Base-by-base conservation (phyloP, 2,888 invertebrate species). In the Pemphredon lugubris region DNA sequence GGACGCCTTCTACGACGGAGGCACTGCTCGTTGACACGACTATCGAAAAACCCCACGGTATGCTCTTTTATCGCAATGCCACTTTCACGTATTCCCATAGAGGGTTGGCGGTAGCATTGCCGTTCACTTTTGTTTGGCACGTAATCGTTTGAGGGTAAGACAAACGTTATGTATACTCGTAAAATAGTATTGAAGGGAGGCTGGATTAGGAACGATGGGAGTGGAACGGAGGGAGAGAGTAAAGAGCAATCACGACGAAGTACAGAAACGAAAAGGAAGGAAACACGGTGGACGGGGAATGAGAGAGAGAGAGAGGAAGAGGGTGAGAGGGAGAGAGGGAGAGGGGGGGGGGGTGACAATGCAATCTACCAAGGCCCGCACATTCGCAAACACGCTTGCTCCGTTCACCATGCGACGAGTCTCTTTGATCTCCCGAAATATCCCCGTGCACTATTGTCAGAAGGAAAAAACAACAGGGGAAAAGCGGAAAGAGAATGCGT, bases 381-480 rank as follows among this genome's bases (percentile, higher is more conserved):
- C 47, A 44, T 51, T 44, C 54, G 40, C 54, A 32, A 51, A 45
- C 42, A 48, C 48, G 42, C 45, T 69, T 63, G 66, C 44, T 30
- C 53, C 32, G 60, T 47, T 45, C 60, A 26, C 39, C 50, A 23
- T 60, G 53, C 20, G 32, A n/a, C 55, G 53, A 2, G 32, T 69
- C 34, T 37, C 72, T 79, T 77, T 79, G 80, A 79, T 80, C 81
- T 80, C 34, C 13, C 14, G 45, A 60, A 30, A 67, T 54, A 61
- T 55, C 53, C 34, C 48, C 68, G 44, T 57, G 14, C 18, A 57
- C 53, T 37, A 72, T 72, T 79, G 69, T 73, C 54, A 34, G 11
- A 16, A 18, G 45, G 44, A 51, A 63, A n/a, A 75, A 70, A 70
- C 67, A 79, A 68, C 65, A 9, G 61, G 51, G n/a, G n/a, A 66